These are phyloP conservation scores for Xiphophorus maculatus DNA, from an alignment of 2,113 vertebrate genomes.

Conservation along the genomic window DNA sequence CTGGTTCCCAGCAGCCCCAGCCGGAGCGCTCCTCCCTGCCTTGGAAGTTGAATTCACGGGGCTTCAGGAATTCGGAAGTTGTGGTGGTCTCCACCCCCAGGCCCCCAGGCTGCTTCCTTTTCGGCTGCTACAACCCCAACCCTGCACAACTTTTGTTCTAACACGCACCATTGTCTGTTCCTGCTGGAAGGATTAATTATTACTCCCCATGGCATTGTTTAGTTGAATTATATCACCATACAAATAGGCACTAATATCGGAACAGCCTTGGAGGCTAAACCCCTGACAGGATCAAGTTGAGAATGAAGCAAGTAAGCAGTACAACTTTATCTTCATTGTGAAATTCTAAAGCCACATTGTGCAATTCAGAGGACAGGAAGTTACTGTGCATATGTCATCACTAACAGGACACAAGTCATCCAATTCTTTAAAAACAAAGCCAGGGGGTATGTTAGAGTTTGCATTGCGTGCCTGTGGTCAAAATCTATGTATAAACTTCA, in stretches of 20 bases:
- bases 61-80: conserved; percentile 81
- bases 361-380: neutral
- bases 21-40: conserved; percentile 36
- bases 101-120: conserved; percentile 31
- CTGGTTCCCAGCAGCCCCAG: neutral
- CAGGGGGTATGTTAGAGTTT: no score
- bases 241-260: no score
- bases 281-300: neutral
- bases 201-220: neutral
- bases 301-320: neutral
- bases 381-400: neutral
- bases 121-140: conserved; percentile 23
- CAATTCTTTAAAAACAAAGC: neutral
- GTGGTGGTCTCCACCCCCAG: conserved; percentile 61
- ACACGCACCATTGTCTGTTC: neutral
- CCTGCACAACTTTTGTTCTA: neutral
- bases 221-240: neutral
- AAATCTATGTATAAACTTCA: no score
- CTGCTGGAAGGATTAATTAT: neutral
- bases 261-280: neutral
- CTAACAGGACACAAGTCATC: neutral
- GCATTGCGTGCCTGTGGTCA: no score
- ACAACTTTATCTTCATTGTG: neutral
- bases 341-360: neutral
- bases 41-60: conserved; percentile 64